Base-by-base conservation (phyloP, 2,888 invertebrate species). In the Rhingia rostrata region DNA sequence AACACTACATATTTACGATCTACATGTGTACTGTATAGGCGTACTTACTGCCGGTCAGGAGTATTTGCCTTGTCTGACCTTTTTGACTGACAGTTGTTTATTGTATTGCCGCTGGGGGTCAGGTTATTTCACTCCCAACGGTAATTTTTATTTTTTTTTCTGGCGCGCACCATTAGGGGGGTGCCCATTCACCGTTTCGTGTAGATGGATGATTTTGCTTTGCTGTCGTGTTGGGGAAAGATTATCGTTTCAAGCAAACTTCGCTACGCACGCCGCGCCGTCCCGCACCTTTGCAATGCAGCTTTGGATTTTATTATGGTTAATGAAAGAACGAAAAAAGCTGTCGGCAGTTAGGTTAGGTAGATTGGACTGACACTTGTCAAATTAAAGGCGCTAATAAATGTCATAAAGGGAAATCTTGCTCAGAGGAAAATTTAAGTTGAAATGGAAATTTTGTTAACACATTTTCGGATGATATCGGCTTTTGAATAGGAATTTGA, bases 61-160 rank as follows among this genome's bases (percentile, higher is more conserved):
- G 60, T 12, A 45, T n/a, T 56, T 35, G 53, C 12, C 47, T 53
- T 4, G 45, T 30, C 47, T 14, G 47, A 30, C 41, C 35, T 30
- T 43, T 60, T 51, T 60, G 45, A 67, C 35, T 67, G 60, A 58
- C 61, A 47, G 54, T 69, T 69, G 60, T 53, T 67, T 67, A 51
- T 66, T 10, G 47, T 47, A 51, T 37, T 54, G 45, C 32, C 39
- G 41, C 30, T 5, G 32, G 5, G 6, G 12, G 5, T 43, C 37
- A 45, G 43, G 45, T 54, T 37, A 33, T 12, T 53, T 32, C 30
- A 14, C 54, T 69, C 33, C 45, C 14, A 12, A 41, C 5, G 60
- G 39, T 63, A 41, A 61, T 56, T 69, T 61, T 33, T n/a, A 37
- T 56, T 63, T 54, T 43, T 61, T 22, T 22, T 22, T 22, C 22